phyloP scores from a whole-genome alignment of 2,888 invertebrate species.

The Mesorhabditis spiculigera region DNA sequence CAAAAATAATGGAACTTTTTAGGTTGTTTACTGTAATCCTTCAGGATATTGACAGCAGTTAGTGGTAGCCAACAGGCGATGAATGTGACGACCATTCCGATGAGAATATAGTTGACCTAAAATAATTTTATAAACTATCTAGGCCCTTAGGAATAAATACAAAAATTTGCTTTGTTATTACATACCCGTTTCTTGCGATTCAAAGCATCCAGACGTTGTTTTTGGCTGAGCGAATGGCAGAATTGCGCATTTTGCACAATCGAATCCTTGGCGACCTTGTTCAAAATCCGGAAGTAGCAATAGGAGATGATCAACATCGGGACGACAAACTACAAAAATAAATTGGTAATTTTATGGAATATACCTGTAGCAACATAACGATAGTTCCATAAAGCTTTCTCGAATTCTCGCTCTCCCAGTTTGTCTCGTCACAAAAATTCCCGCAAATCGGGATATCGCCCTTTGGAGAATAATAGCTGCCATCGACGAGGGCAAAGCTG shows the following conservation, averaged over 20 bases:
- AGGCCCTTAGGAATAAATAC: too few relatives aligned
- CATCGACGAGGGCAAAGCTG: conserved; percentile 50
- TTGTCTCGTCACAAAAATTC: conserved; percentile 63
- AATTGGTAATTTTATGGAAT: conserved; percentile 3
- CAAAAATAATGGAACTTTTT: background rate
- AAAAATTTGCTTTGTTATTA: background rate
- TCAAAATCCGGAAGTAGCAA: conserved; percentile 55
- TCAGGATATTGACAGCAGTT: conserved; percentile 53
- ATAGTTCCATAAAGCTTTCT: conserved; percentile 72
- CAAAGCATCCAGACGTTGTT: conserved; percentile 52
- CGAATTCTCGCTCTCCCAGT: conserved; percentile 79
- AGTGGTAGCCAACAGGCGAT: conserved; percentile 56
- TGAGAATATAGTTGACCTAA: conserved; percentile 44
- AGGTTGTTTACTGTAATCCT: conserved; percentile 50
- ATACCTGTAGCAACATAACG: conserved; percentile 53
- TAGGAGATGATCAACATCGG: conserved; percentile 55
- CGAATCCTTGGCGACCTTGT: conserved; percentile 55
- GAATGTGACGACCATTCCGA: conserved; percentile 75
- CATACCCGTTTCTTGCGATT: conserved; percentile 42
- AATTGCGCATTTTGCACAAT: conserved; percentile 56
- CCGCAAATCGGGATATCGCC: conserved; percentile 48
- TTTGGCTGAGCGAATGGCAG: conserved; percentile 47
- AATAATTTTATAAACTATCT: background rate
- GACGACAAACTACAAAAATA: conserved; percentile 46
- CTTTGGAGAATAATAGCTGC: conserved; percentile 60